Evolutionary conservation across 2,797 vertebrate species (phyloP).

Genomic region (Vespertilio murinus): DNA sequence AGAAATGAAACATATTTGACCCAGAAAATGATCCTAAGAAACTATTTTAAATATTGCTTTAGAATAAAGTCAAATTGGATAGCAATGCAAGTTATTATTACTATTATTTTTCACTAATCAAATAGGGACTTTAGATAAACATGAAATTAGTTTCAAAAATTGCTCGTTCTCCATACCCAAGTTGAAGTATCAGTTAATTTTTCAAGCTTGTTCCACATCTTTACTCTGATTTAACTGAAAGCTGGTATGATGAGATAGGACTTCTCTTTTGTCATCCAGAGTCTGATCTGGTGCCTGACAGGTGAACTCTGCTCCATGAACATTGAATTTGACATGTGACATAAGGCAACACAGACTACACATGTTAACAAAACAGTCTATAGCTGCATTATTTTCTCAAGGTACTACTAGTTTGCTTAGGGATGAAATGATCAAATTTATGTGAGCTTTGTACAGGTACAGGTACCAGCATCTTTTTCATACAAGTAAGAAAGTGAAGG

Average conservation of each 20-base stretch:
- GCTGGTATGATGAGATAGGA: not conserved
- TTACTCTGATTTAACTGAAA: not conserved
- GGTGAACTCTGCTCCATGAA: not conserved
- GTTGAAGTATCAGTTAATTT: not conserved
- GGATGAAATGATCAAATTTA: not conserved
- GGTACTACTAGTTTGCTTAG: not conserved
- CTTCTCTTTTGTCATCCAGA: not conserved
- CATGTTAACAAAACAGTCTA: not conserved
- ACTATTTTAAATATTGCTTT: not conserved
- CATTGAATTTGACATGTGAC: not conserved
- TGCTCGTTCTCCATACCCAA: not conserved
- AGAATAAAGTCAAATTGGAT: not conserved
- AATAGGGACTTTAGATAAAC: not conserved
- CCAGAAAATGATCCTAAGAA: not conserved
- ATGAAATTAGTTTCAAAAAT: not conserved
- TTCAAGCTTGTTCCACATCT: not conserved
- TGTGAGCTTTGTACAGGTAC: not conserved
- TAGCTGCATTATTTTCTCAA: not conserved
- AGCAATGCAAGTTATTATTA: not conserved
- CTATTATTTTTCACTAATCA: constrained; percentile 32
- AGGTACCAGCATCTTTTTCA: not conserved
- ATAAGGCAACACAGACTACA: not conserved
- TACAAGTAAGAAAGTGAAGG: not conserved
- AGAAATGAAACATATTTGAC: not conserved
- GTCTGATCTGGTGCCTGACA: not conserved